Base-by-base conservation (phyloP, 1,140 invertebrate species). In the Megalopta genalis region DNA sequence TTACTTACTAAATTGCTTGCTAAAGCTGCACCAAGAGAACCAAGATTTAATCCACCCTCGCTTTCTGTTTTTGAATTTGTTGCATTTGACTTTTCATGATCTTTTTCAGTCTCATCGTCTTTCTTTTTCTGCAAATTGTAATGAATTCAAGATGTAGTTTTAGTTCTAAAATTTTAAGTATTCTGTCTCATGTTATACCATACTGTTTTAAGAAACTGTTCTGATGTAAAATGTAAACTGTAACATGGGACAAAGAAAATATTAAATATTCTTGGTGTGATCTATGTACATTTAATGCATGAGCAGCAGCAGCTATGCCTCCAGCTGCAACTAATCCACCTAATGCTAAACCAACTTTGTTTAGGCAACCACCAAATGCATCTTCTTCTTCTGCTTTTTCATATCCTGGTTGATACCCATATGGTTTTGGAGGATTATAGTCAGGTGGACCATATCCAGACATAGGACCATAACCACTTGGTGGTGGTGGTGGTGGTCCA, bases 291-390 rank as follows among this genome's bases (percentile, higher is more conserved):
- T 90, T 90, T 9, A 88, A 80, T 25, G 91, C 92, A 74, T 90
- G 88, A 71, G 91, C 88, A 27, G 90, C 90, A n/a, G 91, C 91
- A 49, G 92, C 92, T 46, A 91, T 90, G 32, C 92, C 92, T 81
- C 92, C 92, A 73, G 91, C 92, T 27, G 91, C 92, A 66, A 91
- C 88, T 52, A 92, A 82, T 70, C 91, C 92, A 23, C 92, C 91
- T 52, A 93, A 60, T 25, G 92, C 91, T 49, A 93, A 63, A 39
- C 91, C 91, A 77, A 92, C 88, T 90, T 93, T 93, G 66, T 92
- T 90, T 42, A 93, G 74, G 49, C 88, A 89, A 42, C 87, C 85
- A 67, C 87, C 81, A 46, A 89, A 90, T 42, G 75, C 75, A 42
- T 90, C 86, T 72, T 92, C 88, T 79, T 91, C 87, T 72, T 93